Conservation (phyloP, 2,888 invertebrate species). For the Macrophya alboannulata region DNA sequence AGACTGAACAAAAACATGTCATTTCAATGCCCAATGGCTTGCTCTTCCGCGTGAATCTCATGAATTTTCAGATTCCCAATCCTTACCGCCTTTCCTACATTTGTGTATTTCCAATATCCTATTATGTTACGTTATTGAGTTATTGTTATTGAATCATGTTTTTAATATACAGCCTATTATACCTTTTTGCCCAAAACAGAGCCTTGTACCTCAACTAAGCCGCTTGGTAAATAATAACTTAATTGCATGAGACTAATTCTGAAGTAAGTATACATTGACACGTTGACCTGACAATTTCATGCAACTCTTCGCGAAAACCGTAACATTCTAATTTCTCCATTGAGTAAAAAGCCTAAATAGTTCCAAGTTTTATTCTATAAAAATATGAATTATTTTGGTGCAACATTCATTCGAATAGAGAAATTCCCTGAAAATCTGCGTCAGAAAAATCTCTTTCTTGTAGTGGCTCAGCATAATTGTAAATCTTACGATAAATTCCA, state of each 20-base stretch:
- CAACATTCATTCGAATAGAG: neutral
- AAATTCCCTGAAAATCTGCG: neutral
- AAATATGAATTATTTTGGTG: neutral
- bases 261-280: neutral
- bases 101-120: conserved; percentile 10
- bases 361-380: neutral
- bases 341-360: neutral
- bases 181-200: conserved; percentile 50
- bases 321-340: neutral
- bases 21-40: neutral
- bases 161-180: conserved; percentile 36
- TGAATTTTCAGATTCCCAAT: neutral
- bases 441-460: too few species aligned
- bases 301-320: neutral
- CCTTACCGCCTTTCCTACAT: neutral
- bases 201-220: conserved; percentile 31
- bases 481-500: neutral
- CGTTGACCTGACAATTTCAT: neutral
- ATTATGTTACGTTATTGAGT: conserved; percentile 24
- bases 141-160: conserved; percentile 24
- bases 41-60: neutral
- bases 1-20: neutral
- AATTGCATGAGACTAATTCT: conserved; percentile 48
- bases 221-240: conserved; percentile 50
- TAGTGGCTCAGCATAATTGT: neutral